Evolutionary conservation across 2,113 vertebrate genomes (phyloP), one percentile per base, ranked within the genome.

Genomic region (Neodon shergylaensis): DNA sequence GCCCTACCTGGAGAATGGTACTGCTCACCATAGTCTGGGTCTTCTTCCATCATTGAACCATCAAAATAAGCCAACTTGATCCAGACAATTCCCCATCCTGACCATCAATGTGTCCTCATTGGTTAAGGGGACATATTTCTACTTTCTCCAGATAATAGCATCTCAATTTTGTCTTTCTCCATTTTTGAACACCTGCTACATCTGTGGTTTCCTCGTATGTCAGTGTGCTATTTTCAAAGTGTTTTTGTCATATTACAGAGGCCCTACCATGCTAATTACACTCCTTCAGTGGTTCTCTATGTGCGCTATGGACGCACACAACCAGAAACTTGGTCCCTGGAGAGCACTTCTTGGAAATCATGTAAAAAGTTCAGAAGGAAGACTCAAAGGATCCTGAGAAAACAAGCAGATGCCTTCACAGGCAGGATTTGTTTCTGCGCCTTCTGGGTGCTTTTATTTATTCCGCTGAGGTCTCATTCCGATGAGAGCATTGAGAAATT

Each of bases 261-360:
- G 63, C 10, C 54, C 63, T 52, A 76, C 14, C 31, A 68, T 12
- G 6, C 39, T 76, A 92, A 84, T 47, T 76, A 58, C 1, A 72
- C 49, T 44, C n/a, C 17, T 74, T 65, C 31, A 1, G 21, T 52
- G 16, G 2, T 24, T 39, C 28, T 76, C 33, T 3, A 6, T 78
- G 58, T 61, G 8, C 44, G 47, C 39, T 52, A 7, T 52, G 12
- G 7, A 65, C 2, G 22, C 61, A 33, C 9, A 84, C 2, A 39
- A 84, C 19, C 72, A 97, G 66, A 77, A 93, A 63, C 28, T 74
- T 22, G 28, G 19, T 36, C 36, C 19, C 24, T 77, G 63, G 95
- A 91, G 54, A 94, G 58, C 44, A 84, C 12, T 42, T 66, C 87
- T 44, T 81, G 63, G 76, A 86, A 94, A 87, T n/a, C 47, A 94